Evolutionary conservation across 2,113 vertebrate species (phyloP).

Genomic region (Alosa alosa): DNA sequence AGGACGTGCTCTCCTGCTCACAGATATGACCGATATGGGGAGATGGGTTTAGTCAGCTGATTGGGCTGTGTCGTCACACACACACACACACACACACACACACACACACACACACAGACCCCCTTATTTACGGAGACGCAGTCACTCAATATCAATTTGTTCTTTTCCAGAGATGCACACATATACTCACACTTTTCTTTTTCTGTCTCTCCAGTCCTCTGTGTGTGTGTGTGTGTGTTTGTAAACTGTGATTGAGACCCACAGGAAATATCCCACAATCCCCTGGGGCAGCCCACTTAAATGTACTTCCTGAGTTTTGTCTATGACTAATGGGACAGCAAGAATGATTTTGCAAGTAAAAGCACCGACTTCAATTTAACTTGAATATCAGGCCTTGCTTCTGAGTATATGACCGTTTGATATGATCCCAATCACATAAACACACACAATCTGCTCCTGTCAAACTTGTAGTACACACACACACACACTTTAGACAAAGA

Average conservation of each 20-base stretch:
- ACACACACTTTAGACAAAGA: slow-evolving; percentile 2
- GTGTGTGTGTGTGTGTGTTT: background rate
- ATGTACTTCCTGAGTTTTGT: background rate
- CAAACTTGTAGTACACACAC: background rate
- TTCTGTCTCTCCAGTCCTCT: no score
- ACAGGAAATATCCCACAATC: background rate
- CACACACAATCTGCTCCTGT: background rate
- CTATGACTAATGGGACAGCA: no score
- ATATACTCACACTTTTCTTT: no score
- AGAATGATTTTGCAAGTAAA: background rate
- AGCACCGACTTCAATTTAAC: no score
- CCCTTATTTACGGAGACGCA: background rate
- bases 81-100: background rate
- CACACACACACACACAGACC: background rate
- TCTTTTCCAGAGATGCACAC: no score
- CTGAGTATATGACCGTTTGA: background rate
- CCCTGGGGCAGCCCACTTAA: background rate
- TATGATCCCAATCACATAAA: background rate
- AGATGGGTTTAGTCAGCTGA: slow-evolving; percentile 16
- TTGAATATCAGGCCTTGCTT: background rate
- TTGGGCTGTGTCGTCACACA: background rate
- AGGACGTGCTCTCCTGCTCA: background rate
- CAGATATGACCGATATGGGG: background rate
- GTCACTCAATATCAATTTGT: background rate
- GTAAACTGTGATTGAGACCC: background rate